These are phyloP conservation scores for Volucella zonaria DNA, from an alignment of 2,888 invertebrate genomes.

Conservation along the genomic window DNA sequence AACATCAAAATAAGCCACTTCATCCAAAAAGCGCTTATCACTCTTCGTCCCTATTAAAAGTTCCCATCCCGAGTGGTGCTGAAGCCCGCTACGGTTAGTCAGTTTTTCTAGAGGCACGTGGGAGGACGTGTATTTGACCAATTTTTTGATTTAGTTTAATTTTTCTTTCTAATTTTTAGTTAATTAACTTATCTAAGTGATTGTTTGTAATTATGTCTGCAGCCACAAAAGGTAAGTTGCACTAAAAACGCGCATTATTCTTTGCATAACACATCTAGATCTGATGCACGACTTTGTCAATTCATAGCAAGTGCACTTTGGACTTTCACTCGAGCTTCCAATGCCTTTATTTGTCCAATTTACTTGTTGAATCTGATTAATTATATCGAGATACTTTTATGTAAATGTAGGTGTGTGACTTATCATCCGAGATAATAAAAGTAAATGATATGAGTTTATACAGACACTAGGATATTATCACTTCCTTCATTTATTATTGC, in stretches of 20 bases:
- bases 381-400: conserved; percentile 24
- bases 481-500: conserved; percentile 6
- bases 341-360: too few species aligned
- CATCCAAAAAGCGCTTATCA: conserved; percentile 22
- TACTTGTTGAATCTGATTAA: conserved; percentile 47
- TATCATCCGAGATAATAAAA: too few species aligned
- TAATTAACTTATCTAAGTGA: conserved; percentile 31
- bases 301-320: conserved; percentile 74
- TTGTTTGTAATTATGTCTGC: conserved; percentile 77
- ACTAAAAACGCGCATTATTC: not conserved
- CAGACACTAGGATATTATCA: not conserved
- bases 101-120: conserved; percentile 31
- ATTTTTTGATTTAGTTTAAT: conserved; percentile 6
- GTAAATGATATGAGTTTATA: not conserved
- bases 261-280: not conserved
- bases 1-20: not conserved
- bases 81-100: conserved; percentile 11
- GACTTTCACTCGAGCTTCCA: conserved; percentile 57
- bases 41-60: not conserved
- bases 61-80: not conserved
- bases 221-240: conserved; percentile 78
- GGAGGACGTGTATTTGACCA: not conserved
- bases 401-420: conserved; percentile 34
- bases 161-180: conserved; percentile 30
- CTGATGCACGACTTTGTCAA: conserved; percentile 8